phyloP scores from a whole-genome alignment of 2,888 invertebrate genomes.

The Frankliniella intonsa region DNA sequence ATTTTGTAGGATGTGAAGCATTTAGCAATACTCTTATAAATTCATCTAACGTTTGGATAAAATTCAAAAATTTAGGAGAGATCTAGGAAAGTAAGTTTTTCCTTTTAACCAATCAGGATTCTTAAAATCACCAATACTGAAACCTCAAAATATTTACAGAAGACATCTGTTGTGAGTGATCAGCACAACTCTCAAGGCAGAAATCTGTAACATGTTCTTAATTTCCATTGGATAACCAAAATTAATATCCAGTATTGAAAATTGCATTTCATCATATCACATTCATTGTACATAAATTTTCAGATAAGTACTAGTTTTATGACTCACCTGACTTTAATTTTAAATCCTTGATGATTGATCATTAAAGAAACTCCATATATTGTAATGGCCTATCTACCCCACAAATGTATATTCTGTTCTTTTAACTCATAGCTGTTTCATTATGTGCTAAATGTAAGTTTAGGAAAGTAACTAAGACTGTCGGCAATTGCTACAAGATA shows the following conservation, averaged over 20 bases:
- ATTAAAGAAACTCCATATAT: background rate
- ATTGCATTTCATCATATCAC: conserved; percentile 17
- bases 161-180: too few relatives aligned
- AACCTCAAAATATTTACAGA: too few relatives aligned
- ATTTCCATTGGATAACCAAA: background rate
- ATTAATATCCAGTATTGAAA: background rate
- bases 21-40: background rate
- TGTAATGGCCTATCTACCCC: conserved; percentile 13
- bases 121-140: too few relatives aligned
- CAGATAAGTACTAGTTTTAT: background rate
- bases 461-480: conserved; percentile 6
- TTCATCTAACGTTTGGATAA: background rate
- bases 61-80: background rate
- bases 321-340: background rate
- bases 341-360: background rate
- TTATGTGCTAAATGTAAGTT: conserved; percentile 23
- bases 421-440: conserved; percentile 2
- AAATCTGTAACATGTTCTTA: background rate
- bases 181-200: too few relatives aligned
- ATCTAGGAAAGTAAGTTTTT: background rate
- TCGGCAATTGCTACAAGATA: background rate
- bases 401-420: conserved; percentile 22
- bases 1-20: background rate
- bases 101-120: too few relatives aligned
- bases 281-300: background rate